These are phyloP conservation scores for Proales similis DNA, from an alignment of 1,140 invertebrate species.

Conservation along the genomic window DNA sequence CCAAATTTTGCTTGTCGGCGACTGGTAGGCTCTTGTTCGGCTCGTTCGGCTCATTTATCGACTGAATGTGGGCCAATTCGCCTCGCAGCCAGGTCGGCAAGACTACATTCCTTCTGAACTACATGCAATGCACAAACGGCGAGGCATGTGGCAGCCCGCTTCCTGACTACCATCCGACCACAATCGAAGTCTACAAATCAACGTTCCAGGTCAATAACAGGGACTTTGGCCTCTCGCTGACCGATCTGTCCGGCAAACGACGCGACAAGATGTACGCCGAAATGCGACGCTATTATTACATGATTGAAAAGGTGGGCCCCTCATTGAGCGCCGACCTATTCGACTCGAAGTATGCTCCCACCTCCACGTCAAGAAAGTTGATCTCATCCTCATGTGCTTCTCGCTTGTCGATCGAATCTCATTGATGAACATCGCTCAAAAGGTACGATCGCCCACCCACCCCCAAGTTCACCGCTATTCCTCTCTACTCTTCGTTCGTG, in stretches of 20 bases:
- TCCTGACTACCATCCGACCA: slow-evolving; percentile 22
- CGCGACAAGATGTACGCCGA: slow-evolving; percentile 16
- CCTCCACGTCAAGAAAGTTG: slow-evolving; percentile 19
- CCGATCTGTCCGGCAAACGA: slow-evolving; percentile 35
- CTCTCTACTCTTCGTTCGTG: neutral
- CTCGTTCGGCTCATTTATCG: no score
- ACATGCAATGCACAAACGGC: slow-evolving; percentile 25
- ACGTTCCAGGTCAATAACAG: slow-evolving; percentile 31
- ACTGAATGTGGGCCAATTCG: neutral
- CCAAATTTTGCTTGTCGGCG: slow-evolving; percentile 23
- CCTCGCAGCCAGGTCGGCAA: slow-evolving; percentile 19
- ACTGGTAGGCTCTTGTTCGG: slow-evolving; percentile 33
- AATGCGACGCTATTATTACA: slow-evolving; percentile 36
- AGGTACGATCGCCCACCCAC: neutral
- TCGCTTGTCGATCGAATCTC: slow-evolving; percentile 20
- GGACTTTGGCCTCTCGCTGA: slow-evolving; percentile 15
- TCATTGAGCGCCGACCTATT: neutral
- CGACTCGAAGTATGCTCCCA: neutral
- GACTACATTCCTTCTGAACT: slow-evolving; percentile 30
- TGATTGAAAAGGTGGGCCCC: slow-evolving; percentile 21
- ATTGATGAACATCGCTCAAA: slow-evolving; percentile 16
- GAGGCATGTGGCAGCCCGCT: neutral
- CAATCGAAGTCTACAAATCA: slow-evolving; percentile 34
- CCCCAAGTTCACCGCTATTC: neutral
- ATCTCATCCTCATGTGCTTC: slow-evolving; percentile 34